These are phyloP conservation scores for Tetragonula clypearis DNA, from an alignment of 1,140 invertebrate genomes.

Conservation along the genomic window DNA sequence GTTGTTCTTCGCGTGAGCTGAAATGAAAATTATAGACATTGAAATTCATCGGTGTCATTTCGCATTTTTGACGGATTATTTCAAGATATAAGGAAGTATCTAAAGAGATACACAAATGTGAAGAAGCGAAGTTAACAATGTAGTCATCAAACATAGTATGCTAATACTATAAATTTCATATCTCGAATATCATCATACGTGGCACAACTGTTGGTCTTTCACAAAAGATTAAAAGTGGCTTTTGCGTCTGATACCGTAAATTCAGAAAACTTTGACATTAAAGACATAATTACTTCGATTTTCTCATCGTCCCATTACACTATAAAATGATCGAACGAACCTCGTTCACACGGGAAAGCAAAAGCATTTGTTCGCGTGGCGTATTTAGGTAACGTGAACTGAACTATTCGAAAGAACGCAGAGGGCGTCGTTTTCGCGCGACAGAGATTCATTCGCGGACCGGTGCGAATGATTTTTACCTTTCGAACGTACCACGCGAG, in stretches of 20 bases:
- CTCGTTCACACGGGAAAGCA: neutral
- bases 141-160: no score
- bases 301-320: neutral
- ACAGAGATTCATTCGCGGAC: conserved; percentile 25
- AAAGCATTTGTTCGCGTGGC: neutral
- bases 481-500: conserved; percentile 15
- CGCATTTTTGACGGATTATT: no score
- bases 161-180: no score
- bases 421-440: neutral
- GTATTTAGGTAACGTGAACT: neutral
- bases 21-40: no score
- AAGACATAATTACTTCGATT: neutral
- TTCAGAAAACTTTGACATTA: neutral
- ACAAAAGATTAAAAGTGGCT: neutral
- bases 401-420: no score
- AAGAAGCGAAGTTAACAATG: no score
- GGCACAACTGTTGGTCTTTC: neutral
- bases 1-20: no score
- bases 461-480: conserved; percentile 30
- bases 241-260: neutral
- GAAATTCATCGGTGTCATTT: no score
- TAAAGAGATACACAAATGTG: no score
- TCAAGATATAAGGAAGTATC: no score
- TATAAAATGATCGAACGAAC: neutral
- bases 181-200: neutral